A percentile compares a stretch with the other conserved stretches of the same genome.
phyloP scores from a whole-genome alignment of 2,113 vertebrate genomes.

The Anseranas semipalmata region DNA sequence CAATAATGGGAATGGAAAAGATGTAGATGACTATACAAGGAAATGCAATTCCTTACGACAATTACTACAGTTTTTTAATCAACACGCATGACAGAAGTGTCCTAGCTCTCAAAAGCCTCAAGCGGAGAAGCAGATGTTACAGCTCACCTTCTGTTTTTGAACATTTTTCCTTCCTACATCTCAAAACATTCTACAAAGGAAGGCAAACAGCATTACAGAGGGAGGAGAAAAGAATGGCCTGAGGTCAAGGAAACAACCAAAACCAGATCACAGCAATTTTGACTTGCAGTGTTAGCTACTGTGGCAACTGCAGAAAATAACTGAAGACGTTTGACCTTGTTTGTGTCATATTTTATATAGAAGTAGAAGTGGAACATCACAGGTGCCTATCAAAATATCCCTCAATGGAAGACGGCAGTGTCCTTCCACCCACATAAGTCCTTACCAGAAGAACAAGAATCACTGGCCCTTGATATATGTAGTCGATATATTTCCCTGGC shows the following conservation, averaged over 20 bases:
- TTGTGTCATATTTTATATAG: neutral
- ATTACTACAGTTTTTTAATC: neutral
- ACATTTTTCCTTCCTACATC: neutral
- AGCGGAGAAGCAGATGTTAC: neutral
- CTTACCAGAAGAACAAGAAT: slow-evolving; percentile 96
- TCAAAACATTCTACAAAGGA: neutral
- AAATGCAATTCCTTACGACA: neutral
- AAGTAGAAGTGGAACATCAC: neutral
- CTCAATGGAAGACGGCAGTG: neutral
- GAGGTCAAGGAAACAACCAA: neutral
- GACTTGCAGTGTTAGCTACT: neutral
- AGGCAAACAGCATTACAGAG: neutral
- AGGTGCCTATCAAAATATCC: neutral
- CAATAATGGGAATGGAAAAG: neutral
- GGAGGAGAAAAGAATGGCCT: neutral
- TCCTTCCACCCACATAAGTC: neutral
- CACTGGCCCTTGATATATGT: slow-evolving; percentile 97
- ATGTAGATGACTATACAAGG: neutral
- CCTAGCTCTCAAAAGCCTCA: neutral
- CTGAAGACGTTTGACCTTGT: neutral
- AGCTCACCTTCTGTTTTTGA: neutral
- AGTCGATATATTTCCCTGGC: slow-evolving; percentile 94
- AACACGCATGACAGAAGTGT: neutral
- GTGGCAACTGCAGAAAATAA: neutral
- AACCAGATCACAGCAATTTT: neutral